Conservation (phyloP, 2,888 invertebrate genomes). For the Rhimphoctona megacephalus region DNA sequence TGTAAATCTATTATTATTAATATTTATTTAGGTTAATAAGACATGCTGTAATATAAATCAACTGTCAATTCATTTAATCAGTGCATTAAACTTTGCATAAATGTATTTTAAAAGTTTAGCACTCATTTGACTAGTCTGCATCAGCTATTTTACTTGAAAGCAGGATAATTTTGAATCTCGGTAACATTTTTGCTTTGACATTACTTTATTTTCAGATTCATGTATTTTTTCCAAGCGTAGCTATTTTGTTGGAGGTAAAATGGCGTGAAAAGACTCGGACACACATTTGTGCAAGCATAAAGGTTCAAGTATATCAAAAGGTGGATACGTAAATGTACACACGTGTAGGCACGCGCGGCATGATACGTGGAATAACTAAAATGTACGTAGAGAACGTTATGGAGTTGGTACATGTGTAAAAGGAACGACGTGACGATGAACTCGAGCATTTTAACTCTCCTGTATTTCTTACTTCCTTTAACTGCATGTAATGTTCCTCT, state of each 20-base stretch:
- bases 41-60: no score
- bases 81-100: no score
- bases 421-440: slow-evolving; percentile 65
- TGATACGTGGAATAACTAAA: slow-evolving; percentile 59
- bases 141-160: no score
- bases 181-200: not conserved
- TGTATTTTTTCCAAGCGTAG: not conserved
- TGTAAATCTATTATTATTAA: no score
- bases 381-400: slow-evolving; percentile 40
- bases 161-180: not conserved
- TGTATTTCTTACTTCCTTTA: slow-evolving; percentile 31
- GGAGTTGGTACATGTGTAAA: slow-evolving; percentile 66
- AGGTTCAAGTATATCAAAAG: slow-evolving; percentile 32
- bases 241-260: not conserved
- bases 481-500: not conserved
- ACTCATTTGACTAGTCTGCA: no score
- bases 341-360: slow-evolving; percentile 60
- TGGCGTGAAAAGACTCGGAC: not conserved
- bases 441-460: slow-evolving; percentile 49
- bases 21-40: no score
- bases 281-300: not conserved
- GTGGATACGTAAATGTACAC: slow-evolving; percentile 19
- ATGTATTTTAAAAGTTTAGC: no score
- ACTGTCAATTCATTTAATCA: no score
- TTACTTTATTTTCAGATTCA: not conserved